Evolutionary conservation across 1,140 invertebrate species (phyloP).

Genomic region (Brachystomella parvula): DNA sequence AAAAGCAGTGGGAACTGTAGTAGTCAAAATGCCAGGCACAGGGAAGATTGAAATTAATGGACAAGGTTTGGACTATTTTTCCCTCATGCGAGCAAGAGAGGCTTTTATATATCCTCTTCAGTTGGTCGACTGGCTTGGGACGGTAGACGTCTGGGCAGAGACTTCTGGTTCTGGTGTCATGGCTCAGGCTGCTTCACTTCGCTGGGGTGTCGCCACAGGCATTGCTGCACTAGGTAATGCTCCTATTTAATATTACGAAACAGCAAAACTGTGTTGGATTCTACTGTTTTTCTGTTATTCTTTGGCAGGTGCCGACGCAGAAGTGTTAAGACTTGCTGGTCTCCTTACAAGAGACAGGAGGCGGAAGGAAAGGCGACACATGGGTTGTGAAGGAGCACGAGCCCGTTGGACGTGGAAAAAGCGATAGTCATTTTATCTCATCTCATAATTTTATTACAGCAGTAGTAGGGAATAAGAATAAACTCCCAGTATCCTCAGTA

Average conservation of each 20-base stretch:
- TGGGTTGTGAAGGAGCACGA: slow-evolving; percentile 81
- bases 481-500: no score
- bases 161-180: slow-evolving; percentile 55
- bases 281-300: no score
- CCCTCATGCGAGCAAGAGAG: slow-evolving; percentile 21
- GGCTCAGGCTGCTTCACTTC: slow-evolving; percentile 72
- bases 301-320: slow-evolving; percentile 44
- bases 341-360: slow-evolving; percentile 74
- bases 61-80: slow-evolving; percentile 40
- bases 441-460: slow-evolving; percentile 1
- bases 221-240: slow-evolving; percentile 68
- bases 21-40: slow-evolving; percentile 62
- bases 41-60: slow-evolving; percentile 77
- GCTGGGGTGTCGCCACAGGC: slow-evolving; percentile 71
- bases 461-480: no score
- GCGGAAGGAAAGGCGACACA: slow-evolving; percentile 81
- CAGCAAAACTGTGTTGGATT: no score
- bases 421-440: slow-evolving; percentile 52
- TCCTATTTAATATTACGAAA: no score
- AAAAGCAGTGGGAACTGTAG: slow-evolving; percentile 57
- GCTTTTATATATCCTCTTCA: slow-evolving; percentile 72
- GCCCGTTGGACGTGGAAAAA: slow-evolving; percentile 90
- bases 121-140: slow-evolving; percentile 62
- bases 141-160: slow-evolving; percentile 75
- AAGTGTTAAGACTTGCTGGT: slow-evolving; percentile 86